Evolutionary conservation across 2,113 vertebrate species (phyloP), one percentile per base, ranked within the genome.

Genomic region (Suncus etruscus): DNA sequence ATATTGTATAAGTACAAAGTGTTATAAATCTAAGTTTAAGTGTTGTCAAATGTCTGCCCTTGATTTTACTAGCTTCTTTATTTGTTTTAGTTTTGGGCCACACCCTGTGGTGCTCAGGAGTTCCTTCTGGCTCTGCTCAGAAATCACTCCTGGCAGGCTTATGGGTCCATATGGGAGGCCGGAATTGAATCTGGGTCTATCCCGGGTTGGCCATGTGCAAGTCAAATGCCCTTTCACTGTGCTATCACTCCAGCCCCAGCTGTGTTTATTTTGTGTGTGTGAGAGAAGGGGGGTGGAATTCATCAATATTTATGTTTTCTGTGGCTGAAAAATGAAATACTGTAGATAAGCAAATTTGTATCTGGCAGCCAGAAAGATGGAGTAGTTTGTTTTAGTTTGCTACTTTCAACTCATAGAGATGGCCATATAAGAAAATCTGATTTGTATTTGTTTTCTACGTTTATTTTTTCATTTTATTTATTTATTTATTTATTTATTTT

Each of bases 301-400:
- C 4, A 66, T 65, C 45, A 86, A 10, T 86, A 29, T 22, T 75
- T 82, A 32, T 51, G 14, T 54, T 27, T 82, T 85, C 84, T 90
- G 3, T 69, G 48, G 69, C 51, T 83, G 45, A 74, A 77, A 72
- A 91, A 51, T 73, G 4, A 5, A n/a, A 9, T 70, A 65, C 18
- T 76, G 25, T 11, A 14, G 7, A 0, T 91, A 81, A 87, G 50
- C 73, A 76, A 20, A 50, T 63, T 22, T 16, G 77, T 77, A 88
- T 93, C 32, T 94, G 68, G 27, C 25, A 14, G 93, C 8, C 63
- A 89, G 24, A 80, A 88, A 93, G 72, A 79, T 32, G n/a, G 12
- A 83, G 18, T 58, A 6, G 24, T 29, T 66, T 66, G 24, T 58
- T 66, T 66, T 27, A 11, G 65, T 66, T 58, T 66, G 65, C 27